A percentile compares a stretch with the other conserved stretches of the same genome.
Conservation (phyloP, 1,140 invertebrate species). For the Brachionus rotundiformis region DNA sequence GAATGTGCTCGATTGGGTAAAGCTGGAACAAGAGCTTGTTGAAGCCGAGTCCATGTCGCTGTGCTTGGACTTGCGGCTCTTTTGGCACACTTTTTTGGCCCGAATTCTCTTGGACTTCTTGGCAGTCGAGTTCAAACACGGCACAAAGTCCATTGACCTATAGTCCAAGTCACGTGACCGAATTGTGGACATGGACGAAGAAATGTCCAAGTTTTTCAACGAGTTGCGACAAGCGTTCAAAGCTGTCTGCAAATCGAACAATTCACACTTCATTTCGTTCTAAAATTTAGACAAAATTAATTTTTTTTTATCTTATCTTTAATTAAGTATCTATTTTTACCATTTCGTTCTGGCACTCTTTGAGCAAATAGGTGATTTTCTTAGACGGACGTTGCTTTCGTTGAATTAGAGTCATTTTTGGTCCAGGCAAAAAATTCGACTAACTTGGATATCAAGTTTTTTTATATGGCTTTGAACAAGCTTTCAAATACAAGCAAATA, state of each 20-base stretch:
- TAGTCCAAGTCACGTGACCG: background rate
- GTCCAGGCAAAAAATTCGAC: background rate
- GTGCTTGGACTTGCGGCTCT: background rate
- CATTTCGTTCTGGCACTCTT: constrained; percentile 40
- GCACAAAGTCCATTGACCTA: background rate
- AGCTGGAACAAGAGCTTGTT: background rate
- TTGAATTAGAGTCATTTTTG: constrained; percentile 47
- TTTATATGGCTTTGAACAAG: background rate
- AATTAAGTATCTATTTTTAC: background rate
- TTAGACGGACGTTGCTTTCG: constrained; percentile 18
- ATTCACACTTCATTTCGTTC: constrained; percentile 47
- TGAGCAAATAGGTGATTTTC: constrained; percentile 28
- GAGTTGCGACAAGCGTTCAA: constrained; percentile 32
- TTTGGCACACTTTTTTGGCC: background rate
- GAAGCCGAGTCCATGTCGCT: background rate
- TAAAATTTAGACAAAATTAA: no score
- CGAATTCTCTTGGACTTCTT: background rate
- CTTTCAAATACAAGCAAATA: background rate
- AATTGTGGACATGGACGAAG: background rate
- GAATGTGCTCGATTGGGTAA: constrained; percentile 8
- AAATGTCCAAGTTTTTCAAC: background rate
- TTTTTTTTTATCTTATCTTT: no score
- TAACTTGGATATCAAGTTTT: constrained; percentile 2
- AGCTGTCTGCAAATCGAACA: constrained; percentile 32
- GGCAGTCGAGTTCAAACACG: constrained; percentile 16